These are phyloP conservation scores for Furcifer pardalis DNA, from an alignment of 2,797 vertebrate species.

Conservation along the genomic window DNA sequence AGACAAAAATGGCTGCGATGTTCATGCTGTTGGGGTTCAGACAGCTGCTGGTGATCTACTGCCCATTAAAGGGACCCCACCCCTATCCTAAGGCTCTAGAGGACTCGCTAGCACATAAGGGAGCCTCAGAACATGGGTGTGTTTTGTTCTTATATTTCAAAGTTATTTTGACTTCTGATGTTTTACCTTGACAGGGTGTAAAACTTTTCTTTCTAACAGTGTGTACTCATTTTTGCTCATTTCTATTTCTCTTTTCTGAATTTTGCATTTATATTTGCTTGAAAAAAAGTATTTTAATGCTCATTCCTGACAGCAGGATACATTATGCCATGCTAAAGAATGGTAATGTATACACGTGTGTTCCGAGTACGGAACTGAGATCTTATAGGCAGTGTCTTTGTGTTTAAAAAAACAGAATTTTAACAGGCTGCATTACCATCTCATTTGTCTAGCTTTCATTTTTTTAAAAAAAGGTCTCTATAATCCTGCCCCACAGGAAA, in stretches of 20 bases:
- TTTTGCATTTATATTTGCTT: neutral
- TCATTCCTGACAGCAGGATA: neutral
- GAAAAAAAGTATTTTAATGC: constrained; percentile 2
- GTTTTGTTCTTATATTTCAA: neutral
- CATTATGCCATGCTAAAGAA: neutral
- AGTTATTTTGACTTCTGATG: neutral
- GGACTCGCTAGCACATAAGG: no score
- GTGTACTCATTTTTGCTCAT: neutral
- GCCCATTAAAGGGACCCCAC: no score
- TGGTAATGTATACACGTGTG: neutral
- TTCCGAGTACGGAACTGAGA: neutral
- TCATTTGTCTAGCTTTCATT: neutral
- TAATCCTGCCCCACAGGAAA: constrained; percentile 21
- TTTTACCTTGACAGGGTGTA: neutral
- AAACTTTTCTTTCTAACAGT: neutral
- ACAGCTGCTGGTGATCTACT: no score
- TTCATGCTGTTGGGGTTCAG: no score
- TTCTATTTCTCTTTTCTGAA: neutral
- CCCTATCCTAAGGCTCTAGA: no score
- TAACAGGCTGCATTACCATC: neutral
- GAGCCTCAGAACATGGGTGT: no score
- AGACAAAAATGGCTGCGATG: no score
- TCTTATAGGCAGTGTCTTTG: neutral
- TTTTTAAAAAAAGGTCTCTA: constrained; percentile 2
- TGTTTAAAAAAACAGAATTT: neutral